Evolutionary conservation across 1,140 invertebrate species (phyloP), one percentile per base, ranked within the genome.

Genomic region (Drosophila lacertosa): DNA sequence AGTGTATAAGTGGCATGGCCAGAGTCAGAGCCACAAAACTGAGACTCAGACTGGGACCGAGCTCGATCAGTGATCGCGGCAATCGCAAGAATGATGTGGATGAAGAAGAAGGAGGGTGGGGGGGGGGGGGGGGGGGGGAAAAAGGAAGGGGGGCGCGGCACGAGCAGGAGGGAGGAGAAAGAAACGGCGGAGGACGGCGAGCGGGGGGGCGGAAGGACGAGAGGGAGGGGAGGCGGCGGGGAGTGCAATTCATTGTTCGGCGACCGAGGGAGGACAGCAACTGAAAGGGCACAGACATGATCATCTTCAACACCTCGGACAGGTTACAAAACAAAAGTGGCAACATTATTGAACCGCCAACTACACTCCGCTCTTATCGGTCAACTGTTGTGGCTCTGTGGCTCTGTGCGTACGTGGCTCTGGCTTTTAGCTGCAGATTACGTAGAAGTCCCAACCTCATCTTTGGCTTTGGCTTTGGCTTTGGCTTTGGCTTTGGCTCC

Each of bases 311-410:
- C 86, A 89, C 86, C 86, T 89, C 67, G 77, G 86, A 89, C 84
- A 89, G 86, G 84, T 89, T 89, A 89, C 84, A 89, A 89, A 89
- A 89, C 84, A 89, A 89, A 89, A 89, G 86, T 89, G 86, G 84
- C 84, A 89, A 89, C 86, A 89, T 89, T 89, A 89, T 89, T 89
- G 86, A 74, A 81, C 78, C 20, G 7, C 7, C 42, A 32, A 9
- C 29, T 51, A 39, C 24, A 20, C 62, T 10, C 35, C 35, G 35
- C 33, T 64, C 33, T 63, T 86, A 79, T 84, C 77, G 77, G 77
- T 86, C 74, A 75, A 66, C 48, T 24, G 22, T 10, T 53, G 54
- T 65, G 67, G 81, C 74, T 78, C n/a, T n/a, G n/a, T n/a, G n/a
- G n/a, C n/a, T n/a, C n/a, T n/a, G 75, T 84, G 81, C 81, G 81